Evolutionary conservation across 2,113 vertebrate species (phyloP).

Genomic region (Centropristis striata): DNA sequence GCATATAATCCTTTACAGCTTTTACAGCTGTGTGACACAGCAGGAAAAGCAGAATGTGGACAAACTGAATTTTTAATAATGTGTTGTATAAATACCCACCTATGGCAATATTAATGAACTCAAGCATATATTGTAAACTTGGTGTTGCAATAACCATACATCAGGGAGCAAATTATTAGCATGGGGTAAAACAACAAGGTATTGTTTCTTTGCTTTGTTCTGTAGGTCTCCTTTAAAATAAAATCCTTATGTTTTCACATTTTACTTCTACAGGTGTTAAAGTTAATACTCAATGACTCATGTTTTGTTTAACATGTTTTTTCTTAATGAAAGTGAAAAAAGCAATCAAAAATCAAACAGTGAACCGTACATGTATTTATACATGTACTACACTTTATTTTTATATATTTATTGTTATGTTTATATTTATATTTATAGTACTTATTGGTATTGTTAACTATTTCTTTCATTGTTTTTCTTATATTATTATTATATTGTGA

Average conservation of each 20-base stretch:
- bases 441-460: too few relatives aligned
- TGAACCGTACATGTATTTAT: too few relatives aligned
- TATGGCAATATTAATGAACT: neutral
- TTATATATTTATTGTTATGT: too few relatives aligned
- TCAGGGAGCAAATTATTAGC: neutral
- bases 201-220: too few relatives aligned
- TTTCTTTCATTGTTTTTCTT: too few relatives aligned
- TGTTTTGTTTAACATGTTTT: too few relatives aligned
- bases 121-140: neutral
- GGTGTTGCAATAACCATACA: neutral
- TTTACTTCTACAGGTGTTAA: neutral
- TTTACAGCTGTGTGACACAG: neutral
- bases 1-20: neutral
- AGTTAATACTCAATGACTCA: too few relatives aligned
- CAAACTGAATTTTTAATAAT: neutral
- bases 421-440: too few relatives aligned
- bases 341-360: too few relatives aligned
- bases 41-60: neutral
- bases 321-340: too few relatives aligned
- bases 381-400: too few relatives aligned
- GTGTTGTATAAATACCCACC: neutral
- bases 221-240: neutral
- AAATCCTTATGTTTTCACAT: neutral
- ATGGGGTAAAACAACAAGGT: neutral
- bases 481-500: too few relatives aligned